Evolutionary conservation across 2,113 vertebrate genomes (phyloP), one percentile per base, ranked within the genome.

Genomic region (Tretioscincus oriximinensis): DNA sequence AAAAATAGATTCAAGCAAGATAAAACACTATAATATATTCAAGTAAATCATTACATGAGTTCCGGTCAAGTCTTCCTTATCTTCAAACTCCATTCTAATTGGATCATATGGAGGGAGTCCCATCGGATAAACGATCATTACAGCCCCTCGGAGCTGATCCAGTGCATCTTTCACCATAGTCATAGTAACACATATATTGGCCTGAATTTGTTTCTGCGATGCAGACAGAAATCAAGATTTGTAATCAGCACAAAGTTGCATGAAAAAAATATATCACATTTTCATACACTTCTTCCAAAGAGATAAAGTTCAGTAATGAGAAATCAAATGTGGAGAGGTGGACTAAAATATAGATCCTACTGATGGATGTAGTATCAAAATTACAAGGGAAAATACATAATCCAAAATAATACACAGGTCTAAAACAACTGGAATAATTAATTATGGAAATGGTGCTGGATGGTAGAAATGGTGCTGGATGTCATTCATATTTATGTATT

Each of bases 91-190:
- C 96, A 97, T 96, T 85, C 95, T 95, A 87, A 99, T 88, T 18
- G 98, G 98, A 84, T 99, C 98, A 0, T 99, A 95, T 1, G 98
- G 97, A 22, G 98, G 97, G 81, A 99, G 87, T 28, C 96, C 97
- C 98, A 99, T 99, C 12, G 98, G 98, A 85, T 99, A 99, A 21
- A 99, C 98, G 4, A 99, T 99, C 95, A 96, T 98, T 61, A 97
- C 96, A 0, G 98, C 98, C 9, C 98, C 98, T 70, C 96, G 94
- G 2, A 99, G 95, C 92, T 96, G 97, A 89, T 98, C 97, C 87
- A 98, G 47, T 0, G 98, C 97, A 7, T 98, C 97, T 54, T 94
- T 96, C 81, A 98, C 96, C 95, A 91, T 97, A 78, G 96, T 97
- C 95, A 93, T 90, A 26, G 91, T 97, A 41, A 99, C 87, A 73